Conservation (phyloP, 1,140 invertebrate genomes). For the Gryllus bimaculatus region DNA sequence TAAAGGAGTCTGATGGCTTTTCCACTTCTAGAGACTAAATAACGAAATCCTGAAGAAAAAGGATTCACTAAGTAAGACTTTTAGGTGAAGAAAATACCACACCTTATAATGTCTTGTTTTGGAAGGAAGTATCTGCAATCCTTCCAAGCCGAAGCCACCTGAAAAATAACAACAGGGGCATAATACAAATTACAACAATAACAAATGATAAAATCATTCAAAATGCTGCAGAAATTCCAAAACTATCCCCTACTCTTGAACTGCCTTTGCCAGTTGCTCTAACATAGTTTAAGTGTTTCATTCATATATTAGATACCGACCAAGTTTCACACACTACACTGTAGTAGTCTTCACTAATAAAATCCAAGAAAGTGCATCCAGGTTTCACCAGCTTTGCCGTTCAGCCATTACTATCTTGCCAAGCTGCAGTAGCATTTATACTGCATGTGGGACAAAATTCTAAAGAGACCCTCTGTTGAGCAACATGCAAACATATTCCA, state of each 20-base stretch:
- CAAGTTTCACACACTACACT: neutral
- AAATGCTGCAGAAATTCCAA: neutral
- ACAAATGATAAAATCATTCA: too few species aligned
- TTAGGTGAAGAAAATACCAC: neutral
- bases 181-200: neutral
- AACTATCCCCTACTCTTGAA: too few species aligned
- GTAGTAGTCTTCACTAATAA: too few species aligned
- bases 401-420: neutral
- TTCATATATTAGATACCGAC: neutral
- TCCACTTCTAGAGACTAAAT: too few species aligned
- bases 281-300: neutral
- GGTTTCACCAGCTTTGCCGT: too few species aligned
- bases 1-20: too few species aligned
- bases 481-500: constrained; percentile 44
- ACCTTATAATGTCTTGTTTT: neutral
- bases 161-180: neutral
- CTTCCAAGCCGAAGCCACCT: neutral
- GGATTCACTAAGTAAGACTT: too few species aligned
- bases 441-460: constrained; percentile 42
- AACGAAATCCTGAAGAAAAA: too few species aligned
- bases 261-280: neutral
- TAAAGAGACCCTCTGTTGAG: constrained; percentile 40
- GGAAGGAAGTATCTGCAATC: neutral
- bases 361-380: too few species aligned
- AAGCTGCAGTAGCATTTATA: constrained; percentile 22